Base-by-base conservation (phyloP, 2,113 vertebrate species). In the Oxygymnocypris stewartii region DNA sequence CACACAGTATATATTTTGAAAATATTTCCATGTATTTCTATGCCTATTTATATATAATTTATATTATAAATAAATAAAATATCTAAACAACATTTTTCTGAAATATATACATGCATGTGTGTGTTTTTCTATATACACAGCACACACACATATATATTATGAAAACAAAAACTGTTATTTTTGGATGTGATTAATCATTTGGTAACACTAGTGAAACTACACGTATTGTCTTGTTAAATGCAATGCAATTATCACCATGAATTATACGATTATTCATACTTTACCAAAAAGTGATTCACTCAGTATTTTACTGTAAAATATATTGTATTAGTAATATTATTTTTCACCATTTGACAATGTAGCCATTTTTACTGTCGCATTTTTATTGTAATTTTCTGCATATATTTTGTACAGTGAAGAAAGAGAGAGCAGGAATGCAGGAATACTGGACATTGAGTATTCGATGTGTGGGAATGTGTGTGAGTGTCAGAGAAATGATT, bases 401-500 rank as follows among this genome's bases (percentile, higher is more conserved):
- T 4, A 37, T 9, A 25, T 42, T 69, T 42, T 73, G 23, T 47
- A 14, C 42, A 25, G 42, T 76, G 3, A 73, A 73, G 4, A 23
- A 73, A 25, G 67, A 6, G 1, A 28, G 12, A 25, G 73, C 12
- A 76, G 16, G 73, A 76, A 14, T 75, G 73, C 71, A 12, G 42
- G 9, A 23, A 74, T 73, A 42, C 9, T 11, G 37, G 11, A 25
- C 42, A 25, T 44, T 8, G 23, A 76, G 73, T 47, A 76, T 54
- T 18, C 0, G 9, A 54, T 7, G 67, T 74, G 82, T 74, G 25
- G 65, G 82, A 54, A 31, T 74, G 61, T 28, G 40, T 47, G 42
- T 49, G 37, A 14, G 63, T 13, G 47, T 84, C 47, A 18, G 31
- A 57, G 12, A 74, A 57, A 82, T 82, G n/a, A n/a, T 47, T 82